A percentile compares a stretch with the other conserved stretches of the same genome.
phyloP scores from a whole-genome alignment of 1,140 invertebrate genomes.

The Lepidurus packardi region DNA sequence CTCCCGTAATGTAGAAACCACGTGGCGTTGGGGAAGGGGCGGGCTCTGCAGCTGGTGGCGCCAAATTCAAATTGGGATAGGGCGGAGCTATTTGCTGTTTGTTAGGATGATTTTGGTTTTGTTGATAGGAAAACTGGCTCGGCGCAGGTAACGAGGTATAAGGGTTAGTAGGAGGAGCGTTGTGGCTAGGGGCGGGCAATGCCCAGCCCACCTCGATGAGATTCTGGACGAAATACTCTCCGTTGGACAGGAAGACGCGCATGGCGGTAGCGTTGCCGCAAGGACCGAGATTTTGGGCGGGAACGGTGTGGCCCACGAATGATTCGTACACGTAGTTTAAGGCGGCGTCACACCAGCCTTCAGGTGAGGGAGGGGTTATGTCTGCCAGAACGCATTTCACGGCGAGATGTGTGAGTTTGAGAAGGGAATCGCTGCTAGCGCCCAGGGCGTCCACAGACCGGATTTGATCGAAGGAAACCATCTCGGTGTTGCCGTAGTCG shows the following conservation, averaged over 20 bases:
- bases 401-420: background rate
- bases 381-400: background rate
- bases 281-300: background rate
- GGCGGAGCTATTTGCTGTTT: background rate
- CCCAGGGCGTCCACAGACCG: slow-evolving; percentile 31
- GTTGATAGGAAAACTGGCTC: background rate
- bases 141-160: background rate
- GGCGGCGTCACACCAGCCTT: background rate
- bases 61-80: background rate
- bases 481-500: slow-evolving; percentile 52
- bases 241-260: background rate
- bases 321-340: background rate
- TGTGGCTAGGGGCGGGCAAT: background rate
- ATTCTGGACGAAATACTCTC: background rate
- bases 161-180: background rate
- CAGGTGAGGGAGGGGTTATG: background rate
- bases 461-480: slow-evolving; percentile 39
- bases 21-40: background rate
- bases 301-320: background rate
- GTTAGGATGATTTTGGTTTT: background rate
- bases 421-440: background rate
- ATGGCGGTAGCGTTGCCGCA: slow-evolving; percentile 19
- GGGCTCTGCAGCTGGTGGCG: background rate
- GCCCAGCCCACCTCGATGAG: slow-evolving; percentile 21
- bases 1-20: background rate